Evolutionary conservation across 2,797 vertebrate genomes (phyloP).

Genomic region (Agapornis canus): DNA sequence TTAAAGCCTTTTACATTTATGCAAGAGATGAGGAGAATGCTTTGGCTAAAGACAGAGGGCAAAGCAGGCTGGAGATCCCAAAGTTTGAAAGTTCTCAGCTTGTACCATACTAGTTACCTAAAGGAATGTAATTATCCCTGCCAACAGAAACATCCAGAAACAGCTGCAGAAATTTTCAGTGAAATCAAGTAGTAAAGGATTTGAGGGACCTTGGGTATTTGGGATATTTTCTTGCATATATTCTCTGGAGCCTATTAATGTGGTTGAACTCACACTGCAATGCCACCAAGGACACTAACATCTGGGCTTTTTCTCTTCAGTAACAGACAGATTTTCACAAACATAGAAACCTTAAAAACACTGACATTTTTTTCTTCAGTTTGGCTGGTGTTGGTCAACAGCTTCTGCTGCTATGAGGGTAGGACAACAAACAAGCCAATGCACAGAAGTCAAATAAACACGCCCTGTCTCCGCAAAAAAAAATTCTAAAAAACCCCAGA

Average conservation of each 20-base stretch:
- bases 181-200: background rate
- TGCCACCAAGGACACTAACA: background rate
- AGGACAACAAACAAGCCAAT: background rate
- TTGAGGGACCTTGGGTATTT: background rate
- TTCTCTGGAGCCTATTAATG: background rate
- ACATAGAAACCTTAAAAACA: background rate
- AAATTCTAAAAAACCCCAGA: fast-evolving
- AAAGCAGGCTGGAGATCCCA: background rate
- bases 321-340: background rate
- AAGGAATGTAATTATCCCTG: background rate
- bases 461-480: background rate
- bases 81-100: background rate
- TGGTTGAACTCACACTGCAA: background rate
- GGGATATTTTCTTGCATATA: background rate
- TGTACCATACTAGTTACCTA: background rate
- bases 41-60: background rate
- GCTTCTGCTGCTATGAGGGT: background rate
- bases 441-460: background rate
- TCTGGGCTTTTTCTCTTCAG: background rate
- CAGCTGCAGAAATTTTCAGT: background rate
- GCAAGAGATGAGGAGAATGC: background rate
- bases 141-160: background rate
- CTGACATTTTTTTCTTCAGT: background rate
- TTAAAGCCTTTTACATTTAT: background rate
- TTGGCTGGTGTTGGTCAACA: background rate